Base-by-base conservation (phyloP, 2,797 vertebrate species). In the Pelochelys cantorii region DNA sequence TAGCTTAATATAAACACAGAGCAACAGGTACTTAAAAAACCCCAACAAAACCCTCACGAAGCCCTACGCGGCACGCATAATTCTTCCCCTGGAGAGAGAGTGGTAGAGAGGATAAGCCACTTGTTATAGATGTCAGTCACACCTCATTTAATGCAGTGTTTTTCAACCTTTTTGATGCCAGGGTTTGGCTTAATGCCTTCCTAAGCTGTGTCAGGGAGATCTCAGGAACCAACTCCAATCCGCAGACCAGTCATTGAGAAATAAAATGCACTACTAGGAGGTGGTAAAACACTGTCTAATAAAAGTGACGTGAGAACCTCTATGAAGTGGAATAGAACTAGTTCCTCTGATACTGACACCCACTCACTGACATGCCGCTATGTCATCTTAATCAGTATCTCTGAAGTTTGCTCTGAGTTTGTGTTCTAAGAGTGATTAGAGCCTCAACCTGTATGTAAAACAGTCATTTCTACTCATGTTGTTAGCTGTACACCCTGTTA, bases 401-500 rank as follows among this genome's bases (percentile, higher is more conserved):
- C 86, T 75, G 34, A 57, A 54, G 20, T 23, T 94, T 37, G 1
- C 57, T 75, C 20, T 34, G 22, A 14, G 2, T 53, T 5, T 56
- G 11, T 29, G 34, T 85, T 37, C 55, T 37, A 37, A 4, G 13
- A 80, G 86, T 74, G n/a, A 4, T 42, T 31, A 52, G 17, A 86
- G 53, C n/a, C 55, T 54, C 42, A 59, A 11, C 22, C 91, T 14
- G 42, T 79, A 12, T 1, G 68, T n/a, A 59, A 74, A 80, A 2
- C 6, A 7, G 55, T 18, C 89, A 59, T 90, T 88, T 55, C 79
- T 23, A 2, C 37, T 71, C 15, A 9, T 0, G 2, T 80, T 60
- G 83, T 52, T 92, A 87, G 81, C 25, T 81, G 81, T 84, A 89
- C 81, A 65, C 62, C 86, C 11, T 89, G 6, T n/a, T 4, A 7